Evolutionary conservation across 2,113 vertebrate genomes (phyloP).

Genomic region (Anseranas semipalmata): DNA sequence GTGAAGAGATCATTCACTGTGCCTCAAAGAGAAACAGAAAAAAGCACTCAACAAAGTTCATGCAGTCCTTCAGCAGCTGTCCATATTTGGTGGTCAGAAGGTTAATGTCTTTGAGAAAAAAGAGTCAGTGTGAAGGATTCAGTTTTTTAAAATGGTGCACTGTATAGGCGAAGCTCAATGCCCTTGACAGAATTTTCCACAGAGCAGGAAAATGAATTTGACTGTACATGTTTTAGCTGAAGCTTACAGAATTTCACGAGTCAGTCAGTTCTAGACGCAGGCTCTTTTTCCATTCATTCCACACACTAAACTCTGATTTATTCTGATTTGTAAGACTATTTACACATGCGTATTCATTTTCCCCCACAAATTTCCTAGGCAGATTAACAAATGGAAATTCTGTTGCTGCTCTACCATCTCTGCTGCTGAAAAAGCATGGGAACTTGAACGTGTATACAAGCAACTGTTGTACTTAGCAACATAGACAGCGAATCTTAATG

Average conservation of each 20-base stretch:
- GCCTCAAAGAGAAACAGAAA: background rate
- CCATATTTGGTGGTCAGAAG: background rate
- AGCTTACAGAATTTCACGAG: background rate
- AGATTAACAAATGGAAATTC: background rate
- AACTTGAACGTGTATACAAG: background rate
- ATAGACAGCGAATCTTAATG: background rate
- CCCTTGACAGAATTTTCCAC: conserved; percentile 42
- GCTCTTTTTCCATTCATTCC: background rate
- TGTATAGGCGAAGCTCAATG: conserved; percentile 19
- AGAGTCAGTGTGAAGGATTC: background rate
- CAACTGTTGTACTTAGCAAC: background rate
- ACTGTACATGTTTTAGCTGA: conserved; percentile 16
- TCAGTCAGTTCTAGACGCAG: background rate
- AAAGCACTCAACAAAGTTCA: background rate
- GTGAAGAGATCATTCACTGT: background rate
- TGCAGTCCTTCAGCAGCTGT: background rate
- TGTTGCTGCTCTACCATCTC: background rate
- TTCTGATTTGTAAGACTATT: background rate
- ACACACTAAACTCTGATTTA: background rate
- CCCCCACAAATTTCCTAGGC: background rate
- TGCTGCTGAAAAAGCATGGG: background rate
- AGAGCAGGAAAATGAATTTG: conserved; percentile 34
- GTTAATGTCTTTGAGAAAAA: background rate
- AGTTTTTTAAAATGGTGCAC: background rate
- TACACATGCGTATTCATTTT: background rate